Evolutionary conservation across 2,113 vertebrate species (phyloP).

Genomic region (Prunella himalayana): DNA sequence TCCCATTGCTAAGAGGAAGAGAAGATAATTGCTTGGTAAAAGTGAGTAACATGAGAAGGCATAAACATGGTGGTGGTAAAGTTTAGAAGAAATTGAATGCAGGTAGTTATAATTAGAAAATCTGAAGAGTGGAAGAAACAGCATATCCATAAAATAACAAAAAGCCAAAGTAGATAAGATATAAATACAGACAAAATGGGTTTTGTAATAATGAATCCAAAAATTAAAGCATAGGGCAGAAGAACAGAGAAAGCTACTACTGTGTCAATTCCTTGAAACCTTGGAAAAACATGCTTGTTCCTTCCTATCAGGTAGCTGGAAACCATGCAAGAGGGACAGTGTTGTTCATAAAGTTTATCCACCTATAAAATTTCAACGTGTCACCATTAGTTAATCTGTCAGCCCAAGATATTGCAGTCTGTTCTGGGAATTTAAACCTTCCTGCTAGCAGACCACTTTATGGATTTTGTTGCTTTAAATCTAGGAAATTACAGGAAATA

Average conservation of each 20-base stretch:
- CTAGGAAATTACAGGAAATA: not conserved
- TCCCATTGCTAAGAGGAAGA: not conserved
- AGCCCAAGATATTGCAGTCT: not conserved
- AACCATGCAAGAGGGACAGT: not conserved
- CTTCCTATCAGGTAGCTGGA: not conserved
- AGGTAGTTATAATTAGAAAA: not conserved
- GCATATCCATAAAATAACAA: not conserved
- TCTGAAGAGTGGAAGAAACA: not conserved
- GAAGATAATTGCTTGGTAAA: not conserved
- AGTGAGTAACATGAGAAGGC: not conserved
- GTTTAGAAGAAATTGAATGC: not conserved
- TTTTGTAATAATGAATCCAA: not conserved
- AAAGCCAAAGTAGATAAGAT: not conserved
- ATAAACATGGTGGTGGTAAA: not conserved
- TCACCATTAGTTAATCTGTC: not conserved
- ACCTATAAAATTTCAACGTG: not conserved
- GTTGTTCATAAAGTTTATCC: not conserved
- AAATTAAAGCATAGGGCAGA: not conserved
- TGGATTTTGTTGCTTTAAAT: not conserved
- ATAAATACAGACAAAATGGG: not conserved
- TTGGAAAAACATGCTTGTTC: not conserved
- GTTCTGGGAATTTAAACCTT: not conserved
- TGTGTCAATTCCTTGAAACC: not conserved
- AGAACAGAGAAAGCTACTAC: not conserved
- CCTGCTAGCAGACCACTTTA: not conserved